phyloP scores from a whole-genome alignment of 2,113 vertebrate species.

The Chaetodon trifascialis region DNA sequence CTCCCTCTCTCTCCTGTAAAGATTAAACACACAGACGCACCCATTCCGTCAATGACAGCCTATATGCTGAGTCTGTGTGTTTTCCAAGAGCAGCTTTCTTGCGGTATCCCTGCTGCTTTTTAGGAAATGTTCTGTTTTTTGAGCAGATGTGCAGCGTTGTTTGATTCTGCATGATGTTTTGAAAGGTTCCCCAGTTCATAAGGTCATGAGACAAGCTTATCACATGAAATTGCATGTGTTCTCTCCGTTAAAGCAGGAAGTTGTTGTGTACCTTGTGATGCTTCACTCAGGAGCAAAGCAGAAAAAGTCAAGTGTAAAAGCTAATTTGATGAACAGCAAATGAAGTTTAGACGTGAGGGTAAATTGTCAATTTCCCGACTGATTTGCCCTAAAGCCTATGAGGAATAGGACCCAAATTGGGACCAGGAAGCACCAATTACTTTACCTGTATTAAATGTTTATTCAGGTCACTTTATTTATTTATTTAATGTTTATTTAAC shows the following conservation, averaged over 20 bases:
- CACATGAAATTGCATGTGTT: conserved; percentile 5
- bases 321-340: background rate
- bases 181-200: background rate
- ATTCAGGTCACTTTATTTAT: no score
- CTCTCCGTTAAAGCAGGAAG: conserved; percentile 3
- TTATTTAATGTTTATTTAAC: no score
- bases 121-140: background rate
- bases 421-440: background rate
- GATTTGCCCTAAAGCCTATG: background rate
- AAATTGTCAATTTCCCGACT: background rate
- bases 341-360: background rate
- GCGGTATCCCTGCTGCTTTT: background rate
- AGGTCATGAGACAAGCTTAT: conserved; percentile 30
- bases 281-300: no score
- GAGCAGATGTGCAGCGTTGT: background rate
- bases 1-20: conserved; percentile 60
- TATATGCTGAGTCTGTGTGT: no score
- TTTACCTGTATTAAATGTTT: no score
- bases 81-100: background rate
- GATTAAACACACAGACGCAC: background rate
- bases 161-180: background rate
- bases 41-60: background rate
- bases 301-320: background rate
- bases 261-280: background rate
- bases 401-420: background rate